A percentile compares a stretch with the other conserved stretches of the same genome.
Evolutionary conservation across 1,140 invertebrate genomes (phyloP).

Genomic region (Cyclina sinensis): DNA sequence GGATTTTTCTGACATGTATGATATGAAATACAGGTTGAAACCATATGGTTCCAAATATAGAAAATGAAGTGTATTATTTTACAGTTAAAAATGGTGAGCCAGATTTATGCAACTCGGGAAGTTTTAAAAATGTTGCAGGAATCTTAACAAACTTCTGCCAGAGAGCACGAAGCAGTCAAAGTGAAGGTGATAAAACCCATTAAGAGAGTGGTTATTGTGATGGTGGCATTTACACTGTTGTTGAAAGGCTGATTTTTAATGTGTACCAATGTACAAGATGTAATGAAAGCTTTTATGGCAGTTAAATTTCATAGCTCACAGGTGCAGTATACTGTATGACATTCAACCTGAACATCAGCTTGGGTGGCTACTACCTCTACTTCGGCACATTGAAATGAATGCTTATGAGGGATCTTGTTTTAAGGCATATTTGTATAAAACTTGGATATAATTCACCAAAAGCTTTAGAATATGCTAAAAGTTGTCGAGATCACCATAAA

Average conservation of each 20-base stretch:
- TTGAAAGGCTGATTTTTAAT: slow-evolving; percentile 58
- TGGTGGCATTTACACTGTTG: slow-evolving; percentile 63
- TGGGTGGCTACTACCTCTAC: too few species aligned
- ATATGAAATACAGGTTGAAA: slow-evolving; percentile 8
- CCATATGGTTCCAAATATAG: slow-evolving; percentile 12
- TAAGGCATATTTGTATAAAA: slow-evolving; percentile 10
- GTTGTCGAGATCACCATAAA: too few species aligned
- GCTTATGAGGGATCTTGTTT: too few species aligned
- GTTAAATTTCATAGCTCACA: too few species aligned
- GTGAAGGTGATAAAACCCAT: background rate
- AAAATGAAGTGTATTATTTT: slow-evolving; percentile 8
- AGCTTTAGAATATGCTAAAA: too few species aligned
- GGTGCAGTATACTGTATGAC: too few species aligned
- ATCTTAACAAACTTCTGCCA: slow-evolving; percentile 29
- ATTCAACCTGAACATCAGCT: too few species aligned
- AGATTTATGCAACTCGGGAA: slow-evolving; percentile 44
- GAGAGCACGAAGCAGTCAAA: slow-evolving; percentile 23
- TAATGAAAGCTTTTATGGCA: slow-evolving; percentile 23
- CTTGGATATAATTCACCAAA: too few species aligned
- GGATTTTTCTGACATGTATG: slow-evolving; percentile 37
- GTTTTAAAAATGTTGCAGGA: slow-evolving; percentile 51
- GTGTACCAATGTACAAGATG: slow-evolving; percentile 52
- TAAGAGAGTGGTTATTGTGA: slow-evolving; percentile 58
- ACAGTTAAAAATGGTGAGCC: slow-evolving; percentile 55
- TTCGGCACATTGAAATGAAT: too few species aligned